phyloP scores from a whole-genome alignment of 2,113 vertebrate genomes.

The Syrrhaptes paradoxus region DNA sequence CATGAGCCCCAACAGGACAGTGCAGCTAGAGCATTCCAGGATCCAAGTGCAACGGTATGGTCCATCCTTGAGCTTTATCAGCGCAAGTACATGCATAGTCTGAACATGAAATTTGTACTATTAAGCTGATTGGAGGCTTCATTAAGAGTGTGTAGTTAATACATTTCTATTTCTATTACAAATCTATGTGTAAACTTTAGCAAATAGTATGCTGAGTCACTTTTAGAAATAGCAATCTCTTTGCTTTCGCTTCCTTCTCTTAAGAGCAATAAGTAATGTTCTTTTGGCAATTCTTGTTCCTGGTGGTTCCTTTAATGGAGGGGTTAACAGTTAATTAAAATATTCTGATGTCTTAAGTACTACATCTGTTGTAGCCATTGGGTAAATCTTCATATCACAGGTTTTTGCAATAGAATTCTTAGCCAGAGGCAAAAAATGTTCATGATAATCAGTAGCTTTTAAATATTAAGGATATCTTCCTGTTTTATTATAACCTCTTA shows the following conservation, averaged over 20 bases:
- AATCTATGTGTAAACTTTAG: neutral
- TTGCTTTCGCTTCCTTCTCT: neutral
- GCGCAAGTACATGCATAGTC: neutral
- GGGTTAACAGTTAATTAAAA: neutral
- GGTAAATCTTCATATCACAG: too few relatives aligned
- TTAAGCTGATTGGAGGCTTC: neutral
- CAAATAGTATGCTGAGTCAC: neutral
- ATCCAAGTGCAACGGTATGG: constrained; percentile 65
- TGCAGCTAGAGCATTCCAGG: constrained; percentile 59
- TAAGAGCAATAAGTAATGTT: neutral
- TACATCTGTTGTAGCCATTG: neutral
- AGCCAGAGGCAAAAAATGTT: neutral
- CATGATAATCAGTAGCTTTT: neutral
- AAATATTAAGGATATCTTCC: neutral
- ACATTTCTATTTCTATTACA: neutral
- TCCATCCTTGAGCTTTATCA: neutral
- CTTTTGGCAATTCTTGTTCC: neutral
- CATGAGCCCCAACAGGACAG: constrained; percentile 59
- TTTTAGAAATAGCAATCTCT: neutral
- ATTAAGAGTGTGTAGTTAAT: neutral
- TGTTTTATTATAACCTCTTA: neutral
- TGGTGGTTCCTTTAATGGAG: neutral
- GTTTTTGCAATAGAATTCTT: neutral
- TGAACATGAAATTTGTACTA: neutral
- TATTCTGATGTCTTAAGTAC: neutral